Evolutionary conservation across 2,797 vertebrate species (phyloP).

Genomic region (Columba guinea): DNA sequence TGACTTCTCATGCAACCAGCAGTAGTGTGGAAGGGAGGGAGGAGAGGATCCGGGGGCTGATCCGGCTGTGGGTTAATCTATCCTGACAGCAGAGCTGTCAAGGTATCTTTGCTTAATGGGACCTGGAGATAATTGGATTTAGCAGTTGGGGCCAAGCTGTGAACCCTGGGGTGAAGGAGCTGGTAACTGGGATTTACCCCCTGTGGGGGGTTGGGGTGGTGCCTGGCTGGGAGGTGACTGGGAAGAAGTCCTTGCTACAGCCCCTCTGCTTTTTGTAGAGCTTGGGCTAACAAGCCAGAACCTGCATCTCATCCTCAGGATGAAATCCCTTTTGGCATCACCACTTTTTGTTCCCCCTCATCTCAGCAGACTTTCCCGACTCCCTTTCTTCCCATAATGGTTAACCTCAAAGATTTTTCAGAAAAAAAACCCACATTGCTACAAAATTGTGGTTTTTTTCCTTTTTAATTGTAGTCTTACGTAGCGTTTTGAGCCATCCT

Average conservation of each 20-base stretch:
- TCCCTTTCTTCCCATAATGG: not conserved
- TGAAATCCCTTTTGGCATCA: not conserved
- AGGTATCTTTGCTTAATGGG: not conserved
- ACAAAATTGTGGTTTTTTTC: not conserved
- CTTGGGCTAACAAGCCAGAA: not conserved
- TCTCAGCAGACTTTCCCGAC: not conserved
- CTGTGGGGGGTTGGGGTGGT: not conserved
- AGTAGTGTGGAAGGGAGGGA: rapidly evolving
- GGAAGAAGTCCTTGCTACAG: not conserved
- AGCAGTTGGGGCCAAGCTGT: not conserved
- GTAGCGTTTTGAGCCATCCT: conserved; percentile 32
- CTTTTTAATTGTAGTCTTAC: not conserved
- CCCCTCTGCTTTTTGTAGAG: not conserved
- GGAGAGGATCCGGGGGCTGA: not conserved
- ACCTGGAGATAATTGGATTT: conserved; percentile 5
- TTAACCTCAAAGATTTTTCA: conserved; percentile 63
- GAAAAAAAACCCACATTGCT: not conserved
- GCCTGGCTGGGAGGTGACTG: not conserved
- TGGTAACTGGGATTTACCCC: not conserved
- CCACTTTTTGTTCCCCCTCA: not conserved
- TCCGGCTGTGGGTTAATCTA: not conserved
- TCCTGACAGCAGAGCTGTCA: conserved; percentile 18
- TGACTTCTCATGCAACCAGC: not conserved
- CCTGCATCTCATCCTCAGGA: not conserved
- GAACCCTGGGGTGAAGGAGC: not conserved